These are phyloP conservation scores for Gallinago paraguaiae DNA, from an alignment of 2,113 vertebrate genomes.

Conservation along the genomic window DNA sequence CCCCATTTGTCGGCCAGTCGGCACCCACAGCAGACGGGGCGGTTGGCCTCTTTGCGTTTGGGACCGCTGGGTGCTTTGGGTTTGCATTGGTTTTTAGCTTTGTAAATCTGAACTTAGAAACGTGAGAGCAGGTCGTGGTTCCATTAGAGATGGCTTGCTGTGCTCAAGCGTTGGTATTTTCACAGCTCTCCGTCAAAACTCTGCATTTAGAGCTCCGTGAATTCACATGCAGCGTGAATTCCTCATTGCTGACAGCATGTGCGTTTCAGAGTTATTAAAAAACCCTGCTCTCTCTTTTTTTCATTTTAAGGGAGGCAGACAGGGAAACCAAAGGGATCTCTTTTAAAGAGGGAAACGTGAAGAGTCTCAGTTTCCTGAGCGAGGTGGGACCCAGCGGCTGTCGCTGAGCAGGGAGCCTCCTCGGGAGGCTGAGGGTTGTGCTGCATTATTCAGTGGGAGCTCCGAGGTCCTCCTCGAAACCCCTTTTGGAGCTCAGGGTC, in stretches of 20 bases:
- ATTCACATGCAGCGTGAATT: accelerated
- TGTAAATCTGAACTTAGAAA: background rate
- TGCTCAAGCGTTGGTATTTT: background rate
- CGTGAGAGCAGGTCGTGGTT: background rate
- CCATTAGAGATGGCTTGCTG: background rate
- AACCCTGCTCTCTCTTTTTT: background rate
- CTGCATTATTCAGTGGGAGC: background rate
- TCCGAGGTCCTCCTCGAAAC: background rate
- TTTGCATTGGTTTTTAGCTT: background rate
- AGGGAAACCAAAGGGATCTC: background rate
- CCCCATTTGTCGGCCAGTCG: accelerated
- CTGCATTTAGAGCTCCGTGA: background rate
- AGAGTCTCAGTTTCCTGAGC: slow-evolving; percentile 5
- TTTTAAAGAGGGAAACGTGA: slow-evolving; percentile 9
- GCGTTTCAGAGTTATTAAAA: slow-evolving; percentile 18
- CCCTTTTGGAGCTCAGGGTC: background rate
- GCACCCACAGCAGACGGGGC: background rate
- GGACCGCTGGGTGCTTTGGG: background rate
- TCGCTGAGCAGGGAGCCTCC: background rate
- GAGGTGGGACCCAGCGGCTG: background rate
- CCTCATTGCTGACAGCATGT: background rate
- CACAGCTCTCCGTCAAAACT: background rate
- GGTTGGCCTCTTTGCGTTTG: background rate
- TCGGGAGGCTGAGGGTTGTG: background rate
- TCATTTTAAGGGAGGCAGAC: background rate